Conservation (phyloP, 2,113 vertebrate species). For the Cephalopterus ornatus region DNA sequence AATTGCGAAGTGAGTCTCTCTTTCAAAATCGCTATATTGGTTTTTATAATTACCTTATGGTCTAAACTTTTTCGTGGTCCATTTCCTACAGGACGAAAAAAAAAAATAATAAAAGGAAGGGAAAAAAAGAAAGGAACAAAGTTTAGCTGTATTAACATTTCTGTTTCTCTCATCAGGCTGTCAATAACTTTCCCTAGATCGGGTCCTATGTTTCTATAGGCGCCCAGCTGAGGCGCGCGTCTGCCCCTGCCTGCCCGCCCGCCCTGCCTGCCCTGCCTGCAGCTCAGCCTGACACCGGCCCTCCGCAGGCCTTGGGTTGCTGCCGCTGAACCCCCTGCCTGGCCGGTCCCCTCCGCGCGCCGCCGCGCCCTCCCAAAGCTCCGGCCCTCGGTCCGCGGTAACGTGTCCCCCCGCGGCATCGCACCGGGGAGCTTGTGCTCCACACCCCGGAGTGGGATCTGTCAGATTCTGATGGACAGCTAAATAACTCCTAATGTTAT, state of each 20-base stretch:
- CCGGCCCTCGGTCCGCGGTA: background rate
- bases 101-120: background rate
- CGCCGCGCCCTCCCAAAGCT: background rate
- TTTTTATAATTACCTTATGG: constrained; percentile 63
- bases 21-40: constrained; percentile 46
- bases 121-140: background rate
- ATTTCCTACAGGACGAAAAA: background rate
- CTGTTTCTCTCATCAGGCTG: background rate
- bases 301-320: background rate
- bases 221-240: background rate
- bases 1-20: constrained; percentile 34
- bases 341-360: background rate
- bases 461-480: background rate
- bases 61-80: background rate
- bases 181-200: background rate
- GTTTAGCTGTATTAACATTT: background rate
- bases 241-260: background rate
- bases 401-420: background rate
- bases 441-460: background rate
- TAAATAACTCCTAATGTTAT: background rate
- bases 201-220: background rate
- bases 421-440: background rate
- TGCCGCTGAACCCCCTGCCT: background rate
- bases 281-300: background rate
- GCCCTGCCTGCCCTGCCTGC: background rate